phyloP scores from a whole-genome alignment of 2,888 invertebrate genomes.

The Archips crataeganus region DNA sequence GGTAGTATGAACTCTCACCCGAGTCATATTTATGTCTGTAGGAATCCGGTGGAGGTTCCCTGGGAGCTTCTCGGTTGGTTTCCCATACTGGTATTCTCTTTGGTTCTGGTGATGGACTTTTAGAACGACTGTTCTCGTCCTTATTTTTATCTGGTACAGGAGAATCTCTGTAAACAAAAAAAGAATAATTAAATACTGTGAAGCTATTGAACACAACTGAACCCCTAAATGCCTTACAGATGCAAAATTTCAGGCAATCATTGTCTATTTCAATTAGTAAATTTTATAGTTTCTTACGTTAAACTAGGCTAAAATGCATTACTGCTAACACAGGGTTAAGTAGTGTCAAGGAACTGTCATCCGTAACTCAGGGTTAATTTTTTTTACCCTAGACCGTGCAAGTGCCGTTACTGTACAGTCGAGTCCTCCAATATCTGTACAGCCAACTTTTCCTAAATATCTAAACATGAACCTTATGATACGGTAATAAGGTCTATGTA shows the following conservation, averaged over 20 bases:
- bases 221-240: background rate
- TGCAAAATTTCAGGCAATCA: no score
- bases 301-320: no score
- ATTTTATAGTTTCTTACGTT: no score
- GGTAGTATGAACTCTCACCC: conserved; percentile 51
- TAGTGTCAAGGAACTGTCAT: no score
- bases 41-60: conserved; percentile 48
- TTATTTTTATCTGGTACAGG: conserved; percentile 59
- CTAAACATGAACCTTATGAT: no score
- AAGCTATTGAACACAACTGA: background rate
- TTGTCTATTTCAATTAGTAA: background rate
- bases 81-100: conserved; percentile 69
- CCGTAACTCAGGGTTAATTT: no score
- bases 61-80: conserved; percentile 48
- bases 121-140: conserved; percentile 60
- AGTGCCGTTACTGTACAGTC: no score
- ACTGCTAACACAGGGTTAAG: no score
- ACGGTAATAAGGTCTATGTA: no score
- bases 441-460: no score
- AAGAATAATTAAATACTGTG: background rate
- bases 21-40: conserved; percentile 51
- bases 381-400: no score
- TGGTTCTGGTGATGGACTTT: conserved; percentile 63
- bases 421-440: no score
- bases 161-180: conserved; percentile 61